Percentiles rank a stretch among this genome's conserved stretches.
Evolutionary conservation across 2,888 invertebrate species (phyloP).

Genomic region (Cantharis rufa): DNA sequence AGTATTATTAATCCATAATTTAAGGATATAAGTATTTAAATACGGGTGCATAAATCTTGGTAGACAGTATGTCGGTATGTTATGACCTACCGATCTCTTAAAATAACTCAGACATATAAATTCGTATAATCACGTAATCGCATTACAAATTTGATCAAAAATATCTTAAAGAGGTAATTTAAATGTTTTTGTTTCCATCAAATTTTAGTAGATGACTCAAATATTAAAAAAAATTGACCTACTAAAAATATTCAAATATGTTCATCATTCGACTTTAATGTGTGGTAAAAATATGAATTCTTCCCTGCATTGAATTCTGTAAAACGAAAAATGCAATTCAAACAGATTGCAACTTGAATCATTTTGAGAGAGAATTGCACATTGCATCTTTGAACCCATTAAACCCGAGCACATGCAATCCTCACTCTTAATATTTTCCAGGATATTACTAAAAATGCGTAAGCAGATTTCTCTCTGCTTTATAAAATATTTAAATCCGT

Average conservation of each 20-base stretch:
- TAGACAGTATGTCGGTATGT: constrained; percentile 37
- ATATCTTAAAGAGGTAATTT: constrained; percentile 11
- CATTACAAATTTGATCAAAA: constrained; percentile 26
- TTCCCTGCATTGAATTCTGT: background rate
- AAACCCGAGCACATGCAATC: background rate
- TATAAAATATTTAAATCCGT: no score
- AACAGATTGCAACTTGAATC: background rate
- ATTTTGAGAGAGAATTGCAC: background rate
- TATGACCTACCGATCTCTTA: constrained; percentile 36
- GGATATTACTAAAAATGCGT: background rate
- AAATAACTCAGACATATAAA: constrained; percentile 35
- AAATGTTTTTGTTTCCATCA: background rate
- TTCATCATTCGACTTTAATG: background rate
- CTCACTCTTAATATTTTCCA: background rate
- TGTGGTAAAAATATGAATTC: background rate
- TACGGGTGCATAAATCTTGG: constrained; percentile 34
- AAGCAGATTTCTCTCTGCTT: no score
- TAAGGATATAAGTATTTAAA: constrained; percentile 35
- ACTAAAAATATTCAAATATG: background rate
- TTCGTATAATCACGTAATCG: constrained; percentile 32
- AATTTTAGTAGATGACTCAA: background rate
- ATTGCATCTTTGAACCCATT: background rate
- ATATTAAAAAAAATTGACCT: background rate
- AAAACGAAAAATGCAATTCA: background rate
- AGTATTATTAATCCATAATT: constrained; percentile 42